Conservation (phyloP, 2,113 vertebrate species). For the Lasiurus cinereus region DNA sequence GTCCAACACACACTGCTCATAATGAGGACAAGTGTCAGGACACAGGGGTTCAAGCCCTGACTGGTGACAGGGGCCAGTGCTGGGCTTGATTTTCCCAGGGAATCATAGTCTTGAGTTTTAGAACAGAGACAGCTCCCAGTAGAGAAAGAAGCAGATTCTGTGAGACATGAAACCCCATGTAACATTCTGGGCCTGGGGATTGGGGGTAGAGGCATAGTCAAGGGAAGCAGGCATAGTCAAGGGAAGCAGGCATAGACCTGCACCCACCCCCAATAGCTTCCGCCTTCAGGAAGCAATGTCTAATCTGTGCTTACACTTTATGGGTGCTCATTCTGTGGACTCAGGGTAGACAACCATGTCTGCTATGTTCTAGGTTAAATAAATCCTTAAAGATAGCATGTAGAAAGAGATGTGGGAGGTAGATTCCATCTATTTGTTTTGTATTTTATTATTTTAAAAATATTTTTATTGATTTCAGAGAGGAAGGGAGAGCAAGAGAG, state of each 20-base stretch:
- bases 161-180: background rate
- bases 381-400: background rate
- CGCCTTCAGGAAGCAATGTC: background rate
- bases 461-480: too few species aligned
- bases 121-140: background rate
- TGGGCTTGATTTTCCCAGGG: background rate
- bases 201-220: background rate
- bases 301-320: background rate
- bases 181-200: background rate
- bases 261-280: accelerated
- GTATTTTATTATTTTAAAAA: too few species aligned
- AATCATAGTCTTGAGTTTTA: background rate
- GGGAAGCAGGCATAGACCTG: background rate
- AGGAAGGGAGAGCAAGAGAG: too few species aligned
- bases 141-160: background rate
- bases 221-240: background rate
- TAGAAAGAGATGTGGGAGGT: background rate
- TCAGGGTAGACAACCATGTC: background rate
- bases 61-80: background rate
- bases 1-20: background rate
- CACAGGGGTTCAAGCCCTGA: background rate
- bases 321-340: background rate
- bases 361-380: background rate
- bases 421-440: background rate
- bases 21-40: background rate